A percentile compares a stretch with the other conserved stretches of the same genome.
Conservation (phyloP, 2,113 vertebrate species). For the Gasterosteus aculeatus region DNA sequence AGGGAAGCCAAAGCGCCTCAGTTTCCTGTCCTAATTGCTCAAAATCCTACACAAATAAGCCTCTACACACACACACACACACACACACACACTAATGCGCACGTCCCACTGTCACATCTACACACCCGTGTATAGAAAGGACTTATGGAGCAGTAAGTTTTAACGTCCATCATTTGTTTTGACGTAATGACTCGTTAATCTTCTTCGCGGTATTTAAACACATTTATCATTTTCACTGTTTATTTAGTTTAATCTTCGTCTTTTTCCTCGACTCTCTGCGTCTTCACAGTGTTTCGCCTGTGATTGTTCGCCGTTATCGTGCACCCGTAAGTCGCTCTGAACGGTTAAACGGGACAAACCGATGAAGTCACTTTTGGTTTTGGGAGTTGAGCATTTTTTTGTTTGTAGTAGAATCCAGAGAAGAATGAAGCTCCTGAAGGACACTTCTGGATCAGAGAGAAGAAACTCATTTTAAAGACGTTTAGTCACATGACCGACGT, state of each 20-base stretch:
- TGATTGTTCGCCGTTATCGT: no score
- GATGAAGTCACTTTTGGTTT: no score
- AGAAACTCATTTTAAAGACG: no score
- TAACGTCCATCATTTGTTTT: slow-evolving; percentile 30
- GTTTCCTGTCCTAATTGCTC: slow-evolving; percentile 70
- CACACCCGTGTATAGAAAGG: slow-evolving; percentile 24
- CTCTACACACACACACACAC: slow-evolving; percentile 1
- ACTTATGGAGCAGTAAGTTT: slow-evolving; percentile 19
- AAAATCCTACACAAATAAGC: slow-evolving; percentile 59
- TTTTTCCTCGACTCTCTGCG: neutral
- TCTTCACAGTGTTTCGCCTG: no score
- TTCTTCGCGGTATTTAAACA: neutral
- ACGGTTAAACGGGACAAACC: no score
- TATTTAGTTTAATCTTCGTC: neutral
- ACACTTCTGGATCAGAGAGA: no score
- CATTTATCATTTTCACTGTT: neutral
- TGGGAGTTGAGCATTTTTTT: no score
- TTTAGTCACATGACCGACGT: no score
- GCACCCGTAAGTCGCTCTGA: no score
- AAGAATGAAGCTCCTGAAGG: no score
- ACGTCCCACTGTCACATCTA: slow-evolving; percentile 2
- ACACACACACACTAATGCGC: neutral
- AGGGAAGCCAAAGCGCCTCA: slow-evolving; percentile 52
- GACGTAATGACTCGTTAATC: slow-evolving; percentile 15
- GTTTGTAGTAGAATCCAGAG: no score